These are phyloP conservation scores for Plectrocnemia conspersa DNA, from an alignment of 1,140 invertebrate species.

Conservation along the genomic window DNA sequence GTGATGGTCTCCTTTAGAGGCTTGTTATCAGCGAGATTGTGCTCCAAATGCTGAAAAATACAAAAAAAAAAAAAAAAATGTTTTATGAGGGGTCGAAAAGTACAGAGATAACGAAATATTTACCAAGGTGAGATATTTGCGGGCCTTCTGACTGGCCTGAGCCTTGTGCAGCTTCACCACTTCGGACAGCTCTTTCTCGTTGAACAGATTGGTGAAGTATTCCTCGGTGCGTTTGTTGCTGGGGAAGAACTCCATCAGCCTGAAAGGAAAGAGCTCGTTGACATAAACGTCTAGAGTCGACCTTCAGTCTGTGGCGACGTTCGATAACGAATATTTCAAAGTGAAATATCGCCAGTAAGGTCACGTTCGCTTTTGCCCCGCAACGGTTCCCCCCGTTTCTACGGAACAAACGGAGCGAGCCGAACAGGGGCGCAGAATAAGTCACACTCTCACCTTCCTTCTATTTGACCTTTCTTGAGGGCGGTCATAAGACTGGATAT, in stretches of 20 bases:
- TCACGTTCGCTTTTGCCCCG: slow-evolving; percentile 1
- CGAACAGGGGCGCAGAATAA: slow-evolving; percentile 6
- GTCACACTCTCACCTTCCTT: slow-evolving; percentile 56
- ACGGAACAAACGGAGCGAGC: neutral
- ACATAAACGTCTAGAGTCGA: neutral
- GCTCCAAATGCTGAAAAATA: slow-evolving; percentile 56
- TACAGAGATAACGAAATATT: neutral
- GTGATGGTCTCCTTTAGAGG: slow-evolving; percentile 74
- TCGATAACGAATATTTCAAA: slow-evolving; percentile 18
- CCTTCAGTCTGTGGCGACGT: slow-evolving; percentile 4
- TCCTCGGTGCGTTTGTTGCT: slow-evolving; percentile 88
- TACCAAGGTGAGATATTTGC: slow-evolving; percentile 56
- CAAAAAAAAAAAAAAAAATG: slow-evolving; percentile 5
- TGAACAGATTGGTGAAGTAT: slow-evolving; percentile 78
- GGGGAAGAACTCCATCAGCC: slow-evolving; percentile 89
- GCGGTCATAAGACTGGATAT: slow-evolving; percentile 77
- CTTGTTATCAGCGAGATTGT: slow-evolving; percentile 78
- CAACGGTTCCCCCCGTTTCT: no score
- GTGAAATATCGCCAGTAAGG: slow-evolving; percentile 24
- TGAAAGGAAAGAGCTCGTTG: slow-evolving; percentile 44
- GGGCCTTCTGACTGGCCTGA: slow-evolving; percentile 80
- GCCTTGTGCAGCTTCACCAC: slow-evolving; percentile 87
- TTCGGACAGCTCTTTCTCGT: slow-evolving; percentile 78
- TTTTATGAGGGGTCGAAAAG: slow-evolving; percentile 11
- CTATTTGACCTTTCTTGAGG: slow-evolving; percentile 84